Conservation (phyloP, 2,797 vertebrate genomes). For the Zalophus californianus region DNA sequence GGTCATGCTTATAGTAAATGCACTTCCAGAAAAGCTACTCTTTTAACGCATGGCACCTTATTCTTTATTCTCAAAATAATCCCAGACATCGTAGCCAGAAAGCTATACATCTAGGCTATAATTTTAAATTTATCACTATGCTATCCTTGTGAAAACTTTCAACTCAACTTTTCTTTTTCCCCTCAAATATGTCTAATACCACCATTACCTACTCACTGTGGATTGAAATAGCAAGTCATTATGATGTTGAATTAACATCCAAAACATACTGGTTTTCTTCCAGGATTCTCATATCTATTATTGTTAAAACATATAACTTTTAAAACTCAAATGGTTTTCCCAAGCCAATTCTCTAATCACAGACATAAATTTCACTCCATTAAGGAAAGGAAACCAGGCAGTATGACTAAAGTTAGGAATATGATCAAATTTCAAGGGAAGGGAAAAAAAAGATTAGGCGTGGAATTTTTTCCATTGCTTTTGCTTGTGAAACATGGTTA, state of each 20-base stretch:
- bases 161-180: not conserved
- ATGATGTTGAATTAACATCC: constrained; percentile 66
- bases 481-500: constrained; percentile 52
- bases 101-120: not conserved
- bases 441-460: constrained; percentile 9
- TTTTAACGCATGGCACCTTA: not conserved
- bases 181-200: not conserved
- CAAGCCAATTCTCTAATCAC: constrained; percentile 77
- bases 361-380: constrained; percentile 75
- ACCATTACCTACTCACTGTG: constrained; percentile 43
- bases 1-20: not conserved
- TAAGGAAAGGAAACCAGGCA: constrained; percentile 71
- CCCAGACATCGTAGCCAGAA: constrained; percentile 31
- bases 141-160: constrained; percentile 54
- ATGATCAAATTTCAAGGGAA: constrained; percentile 73
- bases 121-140: constrained; percentile 45
- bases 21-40: not conserved
- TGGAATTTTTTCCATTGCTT: constrained; percentile 65
- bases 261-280: constrained; percentile 72
- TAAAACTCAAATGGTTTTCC: constrained; percentile 72
- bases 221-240: constrained; percentile 67
- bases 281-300: constrained; percentile 68
- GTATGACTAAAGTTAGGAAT: constrained; percentile 66
- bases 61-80: constrained; percentile 62
- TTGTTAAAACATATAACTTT: constrained; percentile 69